Evolutionary conservation across 2,113 vertebrate species (phyloP).

Genomic region (Sturnira hondurensis): DNA sequence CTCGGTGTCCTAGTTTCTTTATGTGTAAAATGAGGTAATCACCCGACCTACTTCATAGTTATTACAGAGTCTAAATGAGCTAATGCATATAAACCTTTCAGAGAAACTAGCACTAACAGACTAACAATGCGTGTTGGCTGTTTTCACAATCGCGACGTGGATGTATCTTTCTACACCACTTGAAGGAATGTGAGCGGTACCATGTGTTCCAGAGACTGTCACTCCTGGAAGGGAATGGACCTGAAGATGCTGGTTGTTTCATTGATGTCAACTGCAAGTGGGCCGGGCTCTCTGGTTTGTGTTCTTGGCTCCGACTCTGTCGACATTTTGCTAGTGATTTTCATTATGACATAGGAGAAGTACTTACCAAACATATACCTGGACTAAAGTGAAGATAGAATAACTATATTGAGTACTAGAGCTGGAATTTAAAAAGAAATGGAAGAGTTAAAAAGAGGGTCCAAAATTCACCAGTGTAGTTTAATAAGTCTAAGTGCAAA

Average conservation of each 20-base stretch:
- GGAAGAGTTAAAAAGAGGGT: not conserved
- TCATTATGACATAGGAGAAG: not conserved
- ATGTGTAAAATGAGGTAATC: not conserved
- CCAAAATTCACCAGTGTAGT: not conserved
- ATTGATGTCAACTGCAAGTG: not conserved
- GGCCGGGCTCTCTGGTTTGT: not conserved
- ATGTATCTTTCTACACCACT: not conserved
- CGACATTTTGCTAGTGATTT: not conserved
- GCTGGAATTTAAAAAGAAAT: not conserved
- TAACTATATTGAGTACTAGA: not conserved
- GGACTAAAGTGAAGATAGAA: not conserved
- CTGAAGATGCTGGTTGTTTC: not conserved
- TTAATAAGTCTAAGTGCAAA: not conserved
- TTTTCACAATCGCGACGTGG: not conserved
- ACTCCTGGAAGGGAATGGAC: not conserved
- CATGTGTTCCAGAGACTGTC: not conserved
- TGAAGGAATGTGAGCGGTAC: not conserved
- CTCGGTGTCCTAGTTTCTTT: not conserved
- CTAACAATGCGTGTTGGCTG: not conserved
- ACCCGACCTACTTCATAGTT: not conserved
- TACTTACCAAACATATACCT: not conserved
- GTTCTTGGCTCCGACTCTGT: not conserved
- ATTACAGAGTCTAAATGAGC: not conserved
- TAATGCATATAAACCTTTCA: not conserved
- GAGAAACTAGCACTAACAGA: not conserved